These are phyloP conservation scores for Caenorhabditis doughertyi DNA, from an alignment of 2,888 invertebrate genomes.

Conservation along the genomic window DNA sequence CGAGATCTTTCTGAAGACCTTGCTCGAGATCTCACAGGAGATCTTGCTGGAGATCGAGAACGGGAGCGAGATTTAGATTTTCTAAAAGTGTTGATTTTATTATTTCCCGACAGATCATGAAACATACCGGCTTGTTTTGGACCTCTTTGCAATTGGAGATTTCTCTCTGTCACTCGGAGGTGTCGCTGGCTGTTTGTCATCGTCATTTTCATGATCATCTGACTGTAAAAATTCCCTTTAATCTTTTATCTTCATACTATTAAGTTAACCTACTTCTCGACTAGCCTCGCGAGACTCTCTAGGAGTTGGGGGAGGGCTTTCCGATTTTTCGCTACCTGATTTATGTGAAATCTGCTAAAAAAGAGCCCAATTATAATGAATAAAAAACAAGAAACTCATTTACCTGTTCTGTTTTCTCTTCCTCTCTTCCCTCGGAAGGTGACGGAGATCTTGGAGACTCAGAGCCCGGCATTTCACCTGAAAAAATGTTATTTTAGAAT, in stretches of 20 bases:
- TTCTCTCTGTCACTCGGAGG: constrained; percentile 5
- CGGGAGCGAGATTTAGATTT: neutral
- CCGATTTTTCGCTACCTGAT: constrained; percentile 4
- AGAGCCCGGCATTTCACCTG: no score
- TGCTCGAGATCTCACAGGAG: constrained; percentile 26
- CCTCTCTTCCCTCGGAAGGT: no score
- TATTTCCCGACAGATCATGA: no score
- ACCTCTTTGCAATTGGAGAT: neutral
- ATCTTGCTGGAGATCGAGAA: constrained; percentile 22
- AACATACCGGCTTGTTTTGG: neutral
- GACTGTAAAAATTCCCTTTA: neutral
- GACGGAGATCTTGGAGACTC: no score
- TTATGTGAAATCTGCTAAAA: constrained; percentile 34
- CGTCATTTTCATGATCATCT: neutral
- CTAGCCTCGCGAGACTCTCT: constrained; percentile 12
- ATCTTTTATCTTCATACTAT: neutral
- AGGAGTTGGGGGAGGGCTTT: neutral
- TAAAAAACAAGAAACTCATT: no score
- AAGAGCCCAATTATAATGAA: neutral
- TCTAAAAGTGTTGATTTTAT: neutral
- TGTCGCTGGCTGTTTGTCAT: constrained; percentile 1
- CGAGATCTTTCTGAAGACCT: no score
- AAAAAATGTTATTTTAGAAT: no score
- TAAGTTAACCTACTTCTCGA: constrained; percentile 5
- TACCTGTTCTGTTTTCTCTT: no score